A percentile compares a stretch with the other conserved stretches of the same genome.
Evolutionary conservation across 2,113 vertebrate genomes (phyloP).

Genomic region (Pseudorhombus dupliciocellatus): DNA sequence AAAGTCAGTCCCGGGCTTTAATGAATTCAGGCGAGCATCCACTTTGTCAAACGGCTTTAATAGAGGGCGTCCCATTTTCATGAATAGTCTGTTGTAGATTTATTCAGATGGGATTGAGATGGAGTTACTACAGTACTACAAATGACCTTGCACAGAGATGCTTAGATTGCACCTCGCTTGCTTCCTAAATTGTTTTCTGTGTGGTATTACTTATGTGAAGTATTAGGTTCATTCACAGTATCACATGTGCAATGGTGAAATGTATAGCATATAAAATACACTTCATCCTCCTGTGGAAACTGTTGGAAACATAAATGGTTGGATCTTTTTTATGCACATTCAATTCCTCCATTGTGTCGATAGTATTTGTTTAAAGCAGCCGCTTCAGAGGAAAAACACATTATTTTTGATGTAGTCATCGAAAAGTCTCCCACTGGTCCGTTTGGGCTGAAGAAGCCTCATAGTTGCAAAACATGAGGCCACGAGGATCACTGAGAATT

Average conservation of each 20-base stretch:
- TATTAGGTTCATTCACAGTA: neutral
- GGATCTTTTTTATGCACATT: neutral
- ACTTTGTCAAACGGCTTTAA: slow-evolving; percentile 76
- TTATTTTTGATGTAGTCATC: too few relatives aligned
- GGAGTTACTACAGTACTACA: slow-evolving; percentile 52
- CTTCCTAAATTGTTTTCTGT: slow-evolving; percentile 46
- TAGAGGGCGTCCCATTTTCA: slow-evolving; percentile 66
- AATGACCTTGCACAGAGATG: slow-evolving; percentile 57
- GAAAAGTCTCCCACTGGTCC: too few relatives aligned
- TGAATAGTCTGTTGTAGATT: slow-evolving; percentile 69
- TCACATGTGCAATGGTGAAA: slow-evolving; percentile 5
- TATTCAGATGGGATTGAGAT: slow-evolving; percentile 65
- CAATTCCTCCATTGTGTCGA: too few relatives aligned
- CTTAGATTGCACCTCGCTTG: slow-evolving; percentile 42
- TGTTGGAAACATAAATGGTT: neutral
- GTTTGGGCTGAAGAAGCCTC: too few relatives aligned
- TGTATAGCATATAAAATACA: neutral
- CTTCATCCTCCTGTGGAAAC: neutral
- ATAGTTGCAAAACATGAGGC: too few relatives aligned
- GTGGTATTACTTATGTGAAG: slow-evolving; percentile 27
- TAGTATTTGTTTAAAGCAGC: too few relatives aligned
- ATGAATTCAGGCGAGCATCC: slow-evolving; percentile 69
- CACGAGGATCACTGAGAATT: too few relatives aligned
- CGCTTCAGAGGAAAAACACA: too few relatives aligned
- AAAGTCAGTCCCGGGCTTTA: slow-evolving; percentile 50